A percentile compares a stretch with the other conserved stretches of the same genome.
Conservation (phyloP, 2,113 vertebrate species). For the Protomyctophum bolini region DNA sequence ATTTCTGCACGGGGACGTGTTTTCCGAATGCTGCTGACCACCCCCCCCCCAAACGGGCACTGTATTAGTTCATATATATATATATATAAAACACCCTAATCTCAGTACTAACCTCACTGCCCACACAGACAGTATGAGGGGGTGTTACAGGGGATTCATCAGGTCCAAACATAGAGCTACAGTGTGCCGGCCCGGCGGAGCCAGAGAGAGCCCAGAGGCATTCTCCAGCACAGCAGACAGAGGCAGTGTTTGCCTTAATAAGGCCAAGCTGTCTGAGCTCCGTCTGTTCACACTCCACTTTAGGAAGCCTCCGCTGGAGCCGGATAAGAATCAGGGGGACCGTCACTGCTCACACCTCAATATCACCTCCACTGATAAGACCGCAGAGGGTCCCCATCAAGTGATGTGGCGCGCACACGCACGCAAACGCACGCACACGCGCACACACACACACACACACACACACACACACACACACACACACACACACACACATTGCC, state of each 20-base stretch:
- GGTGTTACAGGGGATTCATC: conserved; percentile 50
- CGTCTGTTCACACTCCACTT: conserved; percentile 42
- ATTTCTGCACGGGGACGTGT: too few species aligned
- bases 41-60: neutral
- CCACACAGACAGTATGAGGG: conserved; percentile 3
- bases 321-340: conserved; percentile 53
- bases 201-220: neutral
- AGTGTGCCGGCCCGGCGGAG: conserved; percentile 31
- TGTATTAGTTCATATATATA: conserved; percentile 3
- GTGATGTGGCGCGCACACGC: conserved; percentile 4
- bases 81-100: conserved; percentile 32
- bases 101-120: neutral
- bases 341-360: conserved; percentile 52
- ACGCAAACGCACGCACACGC: neutral
- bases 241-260: conserved; percentile 46
- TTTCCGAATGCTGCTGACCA: too few species aligned
- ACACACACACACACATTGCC: conserved; percentile 14
- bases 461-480: conserved; percentile 5
- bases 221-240: neutral
- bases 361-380: conserved; percentile 48
- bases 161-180: conserved; percentile 51
- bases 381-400: conserved; percentile 16
- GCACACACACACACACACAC: neutral
- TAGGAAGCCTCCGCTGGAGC: conserved; percentile 44
- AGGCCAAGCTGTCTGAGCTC: conserved; percentile 45